Base-by-base conservation (phyloP, 2,113 vertebrate species). In the Eonycteris spelaea region DNA sequence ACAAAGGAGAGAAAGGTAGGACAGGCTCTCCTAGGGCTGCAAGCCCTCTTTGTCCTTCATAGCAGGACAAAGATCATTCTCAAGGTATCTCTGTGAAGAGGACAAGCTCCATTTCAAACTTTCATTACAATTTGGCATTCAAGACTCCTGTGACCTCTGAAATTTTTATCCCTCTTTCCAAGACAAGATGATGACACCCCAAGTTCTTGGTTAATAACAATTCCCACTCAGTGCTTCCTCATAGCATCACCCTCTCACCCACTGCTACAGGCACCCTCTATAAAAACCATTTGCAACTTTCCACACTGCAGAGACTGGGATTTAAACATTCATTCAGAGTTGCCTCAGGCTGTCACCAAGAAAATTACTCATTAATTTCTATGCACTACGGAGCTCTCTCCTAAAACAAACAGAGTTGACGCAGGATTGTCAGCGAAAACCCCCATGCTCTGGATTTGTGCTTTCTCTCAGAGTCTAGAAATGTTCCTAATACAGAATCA, bases 321-420 rank as follows among this genome's bases (percentile, higher is more conserved):
- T 78, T 96, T 96, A 86, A 84, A 70, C 85, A 95, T 86, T 94
- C 85, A 90, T 55, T 75, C 85, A 82, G 22, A 82, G 22, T 65
- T 88, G 91, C 82, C 95, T 96, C 67, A 28, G 86, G 89, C 85
- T 83, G 78, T 96, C 82, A 94, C 90, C 57, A 94, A 90, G 94
- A 92, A 97, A 96, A 97, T 95, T 61, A 95, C 91, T 97, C 94
- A 96, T 95, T 97, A 91, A 97, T 97, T 94, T 95, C 95, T 78
- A 86, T 83, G 57, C 63, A 78, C 75, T 65, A 53, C 82, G 85
- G 51, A 91, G 63, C 86, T 65, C 28, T 65, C 84, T 94, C 86
- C 86, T 91, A 97, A 97, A 95, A 95, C 79, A 97, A 96, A 98
- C 11, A 83, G 16, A 91, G 61, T 68, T 86, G 82, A 91, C 43